phyloP scores from a whole-genome alignment of 2,888 invertebrate genomes.

The Polymixis lichenea region DNA sequence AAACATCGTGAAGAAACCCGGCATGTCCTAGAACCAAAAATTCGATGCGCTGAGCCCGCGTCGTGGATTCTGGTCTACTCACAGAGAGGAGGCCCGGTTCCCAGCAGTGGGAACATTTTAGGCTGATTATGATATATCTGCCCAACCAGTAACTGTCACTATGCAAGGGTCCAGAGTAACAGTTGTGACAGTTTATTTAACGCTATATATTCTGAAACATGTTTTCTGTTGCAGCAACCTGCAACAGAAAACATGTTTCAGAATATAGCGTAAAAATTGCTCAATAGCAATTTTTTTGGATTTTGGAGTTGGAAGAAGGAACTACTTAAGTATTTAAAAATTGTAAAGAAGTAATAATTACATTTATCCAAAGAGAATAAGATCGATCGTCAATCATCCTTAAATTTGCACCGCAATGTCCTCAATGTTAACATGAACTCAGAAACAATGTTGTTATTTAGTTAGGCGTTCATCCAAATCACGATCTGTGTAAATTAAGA shows the following conservation, averaged over 20 bases:
- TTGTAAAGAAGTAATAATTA: neutral
- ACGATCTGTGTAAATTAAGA: constrained; percentile 40
- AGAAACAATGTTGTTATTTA: neutral
- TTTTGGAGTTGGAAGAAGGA: neutral
- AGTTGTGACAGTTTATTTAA: neutral
- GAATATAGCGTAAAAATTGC: too few relatives aligned
- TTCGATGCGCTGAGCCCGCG: too few relatives aligned
- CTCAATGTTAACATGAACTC: constrained; percentile 1
- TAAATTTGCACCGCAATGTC: neutral
- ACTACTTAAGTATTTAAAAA: neutral
- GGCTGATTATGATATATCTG: neutral
- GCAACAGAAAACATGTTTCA: too few relatives aligned
- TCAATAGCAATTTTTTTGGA: too few relatives aligned
- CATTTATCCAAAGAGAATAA: neutral
- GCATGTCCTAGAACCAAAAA: too few relatives aligned
- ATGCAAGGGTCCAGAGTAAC: neutral
- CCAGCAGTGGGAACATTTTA: too few relatives aligned
- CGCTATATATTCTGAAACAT: neutral
- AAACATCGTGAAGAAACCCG: too few relatives aligned
- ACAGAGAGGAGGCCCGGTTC: too few relatives aligned
- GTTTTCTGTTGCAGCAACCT: too few relatives aligned
- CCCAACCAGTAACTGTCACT: neutral
- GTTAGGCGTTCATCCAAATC: constrained; percentile 31
- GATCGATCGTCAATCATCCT: neutral
- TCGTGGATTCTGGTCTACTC: too few relatives aligned